Base-by-base conservation (phyloP, 2,113 vertebrate genomes). In the Perognathus longimembris region DNA sequence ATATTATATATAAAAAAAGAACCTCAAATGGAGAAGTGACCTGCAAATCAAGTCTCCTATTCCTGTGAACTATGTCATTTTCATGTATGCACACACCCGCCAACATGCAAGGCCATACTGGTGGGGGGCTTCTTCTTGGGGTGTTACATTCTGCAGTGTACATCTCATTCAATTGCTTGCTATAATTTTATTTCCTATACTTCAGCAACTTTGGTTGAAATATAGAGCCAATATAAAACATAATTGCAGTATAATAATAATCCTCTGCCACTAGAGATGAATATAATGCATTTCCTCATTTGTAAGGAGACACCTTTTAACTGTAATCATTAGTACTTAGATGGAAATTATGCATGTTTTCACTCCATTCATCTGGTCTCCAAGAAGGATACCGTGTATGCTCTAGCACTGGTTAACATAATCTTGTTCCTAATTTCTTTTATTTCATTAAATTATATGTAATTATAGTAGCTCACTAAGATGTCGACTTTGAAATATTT, bases 201-300 rank as follows among this genome's bases (percentile, higher is more conserved):
- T 94, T 88, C 76, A 95, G 88, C 83, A 95, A 71, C 26, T 67
- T 69, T 74, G 26, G 64, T 21, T 97, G 92, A 97, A 97, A 92
- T 94, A 97, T 34, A 24, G n/a, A 88, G 78, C 61, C 69, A 73
- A 85, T 89, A 88, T 80, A 93, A 96, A 93, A 59, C 63, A 92
- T 95, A 93, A 92, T 95, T 96, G 93, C 76, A 95, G 64, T 50
- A 73, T 59, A 93, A 96, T 91, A 97, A 86, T 93, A 92, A 93
- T 89, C 32, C 26, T 80, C 91, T 90, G 82, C 89, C 95, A 90
- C 94, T 89, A 67, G 67, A 77, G 80, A 89, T 94, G 89, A 97
- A 83, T 73, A 84, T 54, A 93, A 78, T 57, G 95, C 85, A 92
- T 97, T 96, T 70, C 38, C 86, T 94, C 74, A 78, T 75, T 91